Evolutionary conservation across 1,140 invertebrate genomes (phyloP), one percentile per base, ranked within the genome.

Genomic region (Campoletis sonorensis): DNA sequence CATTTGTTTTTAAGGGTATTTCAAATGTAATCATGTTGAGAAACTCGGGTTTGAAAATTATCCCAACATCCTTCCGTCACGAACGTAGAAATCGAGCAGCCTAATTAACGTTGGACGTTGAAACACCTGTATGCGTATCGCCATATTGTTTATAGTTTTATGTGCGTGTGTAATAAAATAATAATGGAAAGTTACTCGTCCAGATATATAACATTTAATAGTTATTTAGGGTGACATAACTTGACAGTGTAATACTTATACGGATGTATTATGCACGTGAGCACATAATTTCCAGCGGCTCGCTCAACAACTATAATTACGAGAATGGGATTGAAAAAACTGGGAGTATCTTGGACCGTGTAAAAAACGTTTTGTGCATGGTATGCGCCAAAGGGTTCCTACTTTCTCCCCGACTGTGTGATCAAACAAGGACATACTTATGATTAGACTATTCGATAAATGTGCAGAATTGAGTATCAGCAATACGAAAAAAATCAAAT

Each of bases 401-500:
- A 64, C 61, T 64, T 64, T 64, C 61, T 64, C 23, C 61, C 5
- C 61, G 61, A n/a, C n/a, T 26, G 61, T 21, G 23, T 13, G 61
- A 64, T 26, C 3, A 23, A 64, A 26, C 23, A 64, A 26, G 23
- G 18, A 26, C 4, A 23, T 64, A 64, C 21, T 11, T 15, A 26
- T 26, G 1, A 64, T 64, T 26, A 11, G 4, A 21, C 3, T 8
- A 45, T 10, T 45, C 13, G 1, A 45, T 45, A 33, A 33, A 33
- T 7, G 30, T 33, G 30, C 7, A n/a, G n/a, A n/a, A 33, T 33
- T 33, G 30, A 33, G 7, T 33, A 33, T 7, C 30, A 33, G 30
- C 7, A 33, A 33, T 4, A 4, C 2, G 30, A 33, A 33, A 33
- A 33, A 33, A 33, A 33, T 33, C 30, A 2, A 33, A 33, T 33